phyloP scores from a whole-genome alignment of 2,797 vertebrate genomes.

The Sphaeramia orbicularis region DNA sequence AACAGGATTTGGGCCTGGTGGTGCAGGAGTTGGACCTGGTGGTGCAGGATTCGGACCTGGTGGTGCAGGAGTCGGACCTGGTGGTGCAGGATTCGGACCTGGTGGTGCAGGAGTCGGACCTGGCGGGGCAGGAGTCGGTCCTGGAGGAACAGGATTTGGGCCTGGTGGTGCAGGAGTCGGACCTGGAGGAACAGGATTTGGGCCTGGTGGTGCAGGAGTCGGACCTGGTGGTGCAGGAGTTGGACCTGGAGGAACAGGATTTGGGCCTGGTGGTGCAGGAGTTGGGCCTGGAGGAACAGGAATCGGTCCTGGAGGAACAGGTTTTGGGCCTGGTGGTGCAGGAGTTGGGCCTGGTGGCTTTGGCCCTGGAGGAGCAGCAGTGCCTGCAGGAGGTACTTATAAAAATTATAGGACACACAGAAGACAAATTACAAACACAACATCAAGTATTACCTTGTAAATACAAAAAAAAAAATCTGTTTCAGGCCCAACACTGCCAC shows the following conservation, averaged over 20 bases:
- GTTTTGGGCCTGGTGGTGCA: conserved; percentile 14
- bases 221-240: conserved; percentile 18
- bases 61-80: conserved; percentile 15
- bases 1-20: conserved; percentile 22
- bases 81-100: conserved; percentile 15
- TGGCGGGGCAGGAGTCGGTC: conserved; percentile 43
- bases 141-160: conserved; percentile 65
- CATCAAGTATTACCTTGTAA: too few species aligned
- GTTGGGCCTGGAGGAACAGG: conserved; percentile 40
- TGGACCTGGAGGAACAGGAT: background rate
- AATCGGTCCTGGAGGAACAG: conserved; percentile 59
- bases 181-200: conserved; percentile 21
- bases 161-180: conserved; percentile 51
- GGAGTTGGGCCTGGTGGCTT: conserved; percentile 16
- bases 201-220: conserved; percentile 4
- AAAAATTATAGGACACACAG: background rate
- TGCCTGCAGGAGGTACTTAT: conserved; percentile 56
- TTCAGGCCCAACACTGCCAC: conserved; percentile 67
- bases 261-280: conserved; percentile 6
- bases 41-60: conserved; percentile 15
- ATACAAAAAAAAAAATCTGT: background rate
- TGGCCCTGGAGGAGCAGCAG: conserved; percentile 41
- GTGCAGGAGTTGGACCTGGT: conserved; percentile 26
- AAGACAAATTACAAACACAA: too few species aligned
- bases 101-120: conserved; percentile 3